Percentiles rank a stretch among this genome's conserved stretches.
Conservation (phyloP, 2,888 invertebrate genomes). For the Agrotis exclamationis region DNA sequence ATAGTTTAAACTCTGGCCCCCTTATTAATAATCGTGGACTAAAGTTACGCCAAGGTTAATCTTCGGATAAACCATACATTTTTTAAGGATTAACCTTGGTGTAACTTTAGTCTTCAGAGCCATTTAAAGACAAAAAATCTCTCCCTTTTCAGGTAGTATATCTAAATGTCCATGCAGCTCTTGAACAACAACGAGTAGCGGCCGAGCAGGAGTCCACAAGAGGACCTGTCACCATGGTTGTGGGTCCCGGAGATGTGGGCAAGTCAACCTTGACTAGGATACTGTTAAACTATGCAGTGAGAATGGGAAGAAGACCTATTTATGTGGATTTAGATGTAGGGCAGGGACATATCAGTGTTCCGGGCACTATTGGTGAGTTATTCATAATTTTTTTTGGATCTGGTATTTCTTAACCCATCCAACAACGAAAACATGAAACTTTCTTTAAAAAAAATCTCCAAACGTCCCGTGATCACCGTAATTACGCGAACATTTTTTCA, state of each 20-base stretch:
- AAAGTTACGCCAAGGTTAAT: too few relatives aligned
- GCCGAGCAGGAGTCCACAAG: conserved; percentile 94
- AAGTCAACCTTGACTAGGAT: conserved; percentile 97
- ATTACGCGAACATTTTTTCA: too few relatives aligned
- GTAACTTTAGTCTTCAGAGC: too few relatives aligned
- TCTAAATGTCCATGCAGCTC: conserved; percentile 98
- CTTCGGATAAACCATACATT: too few relatives aligned
- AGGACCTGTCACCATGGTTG: conserved; percentile 97
- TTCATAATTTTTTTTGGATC: neutral
- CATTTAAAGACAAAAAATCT: neutral
- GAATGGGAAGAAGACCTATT: conserved; percentile 96
- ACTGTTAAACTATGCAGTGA: conserved; percentile 98
- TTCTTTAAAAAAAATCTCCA: too few relatives aligned
- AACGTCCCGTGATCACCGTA: too few relatives aligned
- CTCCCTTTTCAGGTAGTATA: conserved; percentile 93
- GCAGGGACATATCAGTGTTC: conserved; percentile 97
- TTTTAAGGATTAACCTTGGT: too few relatives aligned
- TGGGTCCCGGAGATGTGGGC: conserved; percentile 99
- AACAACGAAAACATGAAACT: too few relatives aligned
- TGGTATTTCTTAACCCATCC: neutral
- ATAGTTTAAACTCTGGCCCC: too few relatives aligned
- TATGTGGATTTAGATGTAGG: conserved; percentile 99
- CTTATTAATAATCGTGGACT: too few relatives aligned
- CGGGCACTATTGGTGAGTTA: conserved; percentile 95
- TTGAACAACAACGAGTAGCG: conserved; percentile 96